Conservation (phyloP, 1,140 invertebrate species). For the Hyles euphorbiae region DNA sequence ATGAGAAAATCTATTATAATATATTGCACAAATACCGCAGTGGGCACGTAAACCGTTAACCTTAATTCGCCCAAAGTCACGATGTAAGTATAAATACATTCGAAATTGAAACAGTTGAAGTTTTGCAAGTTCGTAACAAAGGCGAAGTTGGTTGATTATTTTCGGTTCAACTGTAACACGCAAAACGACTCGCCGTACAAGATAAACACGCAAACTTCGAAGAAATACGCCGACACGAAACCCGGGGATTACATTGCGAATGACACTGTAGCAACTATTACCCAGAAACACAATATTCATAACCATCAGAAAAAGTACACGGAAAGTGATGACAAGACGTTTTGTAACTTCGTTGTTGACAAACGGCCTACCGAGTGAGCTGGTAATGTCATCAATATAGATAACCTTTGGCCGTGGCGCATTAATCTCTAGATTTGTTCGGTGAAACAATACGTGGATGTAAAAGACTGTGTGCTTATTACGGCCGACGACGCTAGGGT, state of each 20-base stretch:
- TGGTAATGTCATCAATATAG: constrained; percentile 22
- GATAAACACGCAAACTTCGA: constrained; percentile 66
- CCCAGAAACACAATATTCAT: constrained; percentile 40
- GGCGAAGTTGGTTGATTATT: constrained; percentile 56
- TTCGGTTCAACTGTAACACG: constrained; percentile 56
- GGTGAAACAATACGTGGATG: constrained; percentile 15
- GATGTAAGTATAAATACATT: constrained; percentile 16
- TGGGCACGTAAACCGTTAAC: constrained; percentile 1
- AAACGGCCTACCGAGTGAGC: constrained; percentile 25
- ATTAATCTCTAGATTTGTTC: constrained; percentile 23
- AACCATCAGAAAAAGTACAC: constrained; percentile 27
- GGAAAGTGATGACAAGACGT: constrained; percentile 27
- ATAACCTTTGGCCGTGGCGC: constrained; percentile 21
- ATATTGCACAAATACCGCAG: neutral
- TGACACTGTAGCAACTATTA: constrained; percentile 39
- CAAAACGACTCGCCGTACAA: constrained; percentile 59
- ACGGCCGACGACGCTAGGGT: constrained; percentile 23
- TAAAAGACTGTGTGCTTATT: constrained; percentile 15
- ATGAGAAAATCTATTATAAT: too few relatives aligned
- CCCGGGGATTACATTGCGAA: constrained; percentile 51
- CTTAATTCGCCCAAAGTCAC: constrained; percentile 2
- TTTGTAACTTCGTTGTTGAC: constrained; percentile 35
- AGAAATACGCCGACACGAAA: constrained; percentile 54
- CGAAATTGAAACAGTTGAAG: constrained; percentile 30
- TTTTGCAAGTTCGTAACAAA: constrained; percentile 41